A percentile compares a stretch with the other conserved stretches of the same genome.
These are phyloP conservation scores for Pseudobourletiella spinata DNA, from an alignment of 1,140 invertebrate species.

Conservation along the genomic window DNA sequence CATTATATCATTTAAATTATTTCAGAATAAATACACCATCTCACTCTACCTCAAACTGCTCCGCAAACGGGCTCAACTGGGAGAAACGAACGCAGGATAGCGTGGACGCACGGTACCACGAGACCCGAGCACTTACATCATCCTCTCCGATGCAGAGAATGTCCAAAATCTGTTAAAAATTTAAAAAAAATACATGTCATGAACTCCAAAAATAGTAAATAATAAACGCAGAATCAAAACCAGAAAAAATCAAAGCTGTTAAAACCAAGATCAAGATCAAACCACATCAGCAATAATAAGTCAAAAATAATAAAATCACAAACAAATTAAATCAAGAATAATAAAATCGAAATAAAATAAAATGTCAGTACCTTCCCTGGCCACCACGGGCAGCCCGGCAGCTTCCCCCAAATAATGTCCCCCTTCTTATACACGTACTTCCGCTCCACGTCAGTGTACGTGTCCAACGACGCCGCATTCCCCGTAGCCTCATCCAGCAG, in stretches of 20 bases:
- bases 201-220: background rate
- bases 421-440: conserved; percentile 13
- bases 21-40: background rate
- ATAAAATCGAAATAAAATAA: background rate
- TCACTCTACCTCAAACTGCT: conserved; percentile 21
- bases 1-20: background rate
- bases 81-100: conserved; percentile 18
- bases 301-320: too few relatives aligned
- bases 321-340: too few relatives aligned
- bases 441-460: conserved; percentile 6
- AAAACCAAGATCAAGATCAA: too few relatives aligned
- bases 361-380: conserved; percentile 17
- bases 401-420: conserved; percentile 25
- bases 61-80: conserved; percentile 12
- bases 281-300: too few relatives aligned
- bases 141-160: conserved; percentile 2
- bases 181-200: background rate
- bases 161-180: conserved; percentile 20
- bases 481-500: too few relatives aligned
- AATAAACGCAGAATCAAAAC: background rate
- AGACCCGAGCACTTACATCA: conserved; percentile 16
- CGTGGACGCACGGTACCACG: conserved; percentile 18
- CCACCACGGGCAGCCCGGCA: conserved; percentile 25
- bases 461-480: conserved; percentile 1
- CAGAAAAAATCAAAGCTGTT: background rate